A percentile compares a stretch with the other conserved stretches of the same genome.
Conservation (phyloP, 2,888 invertebrate species). For the Erynnis tages region DNA sequence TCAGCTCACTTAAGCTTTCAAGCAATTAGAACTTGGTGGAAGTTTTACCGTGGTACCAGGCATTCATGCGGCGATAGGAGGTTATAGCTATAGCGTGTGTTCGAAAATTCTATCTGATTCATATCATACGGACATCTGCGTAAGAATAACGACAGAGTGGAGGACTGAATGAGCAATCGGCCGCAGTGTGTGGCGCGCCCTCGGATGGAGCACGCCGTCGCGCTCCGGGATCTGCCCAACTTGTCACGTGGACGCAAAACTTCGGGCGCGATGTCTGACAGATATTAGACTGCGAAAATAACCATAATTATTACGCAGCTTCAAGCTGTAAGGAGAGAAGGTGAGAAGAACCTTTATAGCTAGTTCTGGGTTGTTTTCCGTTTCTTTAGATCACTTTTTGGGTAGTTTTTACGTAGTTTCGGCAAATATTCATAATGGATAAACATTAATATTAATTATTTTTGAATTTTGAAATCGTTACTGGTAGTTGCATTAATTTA, state of each 20-base stretch:
- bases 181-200: constrained; percentile 71
- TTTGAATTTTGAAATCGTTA: no score
- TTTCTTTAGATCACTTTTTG: no score
- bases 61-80: constrained; percentile 12
- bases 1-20: constrained; percentile 27
- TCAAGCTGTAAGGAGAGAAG: no score
- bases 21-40: constrained; percentile 26
- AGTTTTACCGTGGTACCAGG: constrained; percentile 22
- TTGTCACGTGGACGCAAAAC: constrained; percentile 32
- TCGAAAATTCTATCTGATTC: constrained; percentile 33
- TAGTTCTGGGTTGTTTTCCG: no score
- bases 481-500: no score
- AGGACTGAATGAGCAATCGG: constrained; percentile 72
- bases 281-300: constrained; percentile 3
- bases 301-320: no score
- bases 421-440: no score
- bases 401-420: no score
- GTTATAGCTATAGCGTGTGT: constrained; percentile 9
- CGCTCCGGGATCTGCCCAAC: constrained; percentile 45
- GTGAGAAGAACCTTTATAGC: no score
- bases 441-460: no score
- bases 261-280: constrained; percentile 8
- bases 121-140: constrained; percentile 71
- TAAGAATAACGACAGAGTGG: constrained; percentile 72
- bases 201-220: constrained; percentile 52